phyloP scores from a whole-genome alignment of 2,888 invertebrate genomes.

The Philopedon plagiatum region DNA sequence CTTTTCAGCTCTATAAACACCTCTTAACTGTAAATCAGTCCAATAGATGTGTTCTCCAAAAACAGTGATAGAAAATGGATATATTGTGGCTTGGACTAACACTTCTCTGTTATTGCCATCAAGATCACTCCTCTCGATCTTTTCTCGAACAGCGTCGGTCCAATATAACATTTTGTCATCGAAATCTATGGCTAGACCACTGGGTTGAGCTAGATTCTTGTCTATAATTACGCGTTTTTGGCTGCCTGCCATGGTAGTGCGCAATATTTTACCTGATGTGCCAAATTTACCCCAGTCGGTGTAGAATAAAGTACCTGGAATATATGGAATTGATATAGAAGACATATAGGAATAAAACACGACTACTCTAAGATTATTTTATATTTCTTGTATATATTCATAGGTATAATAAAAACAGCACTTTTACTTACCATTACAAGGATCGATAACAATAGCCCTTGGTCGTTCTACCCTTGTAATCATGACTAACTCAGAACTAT shows the following conservation, averaged over 20 bases:
- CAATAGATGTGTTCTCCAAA: conserved; percentile 94
- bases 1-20: conserved; percentile 97
- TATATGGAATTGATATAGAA: no score
- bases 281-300: conserved; percentile 97
- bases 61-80: conserved; percentile 95
- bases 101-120: conserved; percentile 90
- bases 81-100: conserved; percentile 90
- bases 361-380: no score
- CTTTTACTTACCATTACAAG: conserved; percentile 84
- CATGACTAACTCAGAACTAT: conserved; percentile 90
- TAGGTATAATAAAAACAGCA: no score
- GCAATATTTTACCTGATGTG: conserved; percentile 92
- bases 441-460: conserved; percentile 95
- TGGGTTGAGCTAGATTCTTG: conserved; percentile 93
- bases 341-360: no score
- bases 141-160: conserved; percentile 97
- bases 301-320: conserved; percentile 82
- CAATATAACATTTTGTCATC: conserved; percentile 94
- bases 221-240: conserved; percentile 90
- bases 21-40: conserved; percentile 94
- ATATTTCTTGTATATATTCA: no score
- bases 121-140: conserved; percentile 92
- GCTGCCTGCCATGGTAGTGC: conserved; percentile 97
- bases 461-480: conserved; percentile 94
- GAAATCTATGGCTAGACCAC: conserved; percentile 95